Evolutionary conservation across 2,113 vertebrate genomes (phyloP).

Genomic region (Aythya baeri): DNA sequence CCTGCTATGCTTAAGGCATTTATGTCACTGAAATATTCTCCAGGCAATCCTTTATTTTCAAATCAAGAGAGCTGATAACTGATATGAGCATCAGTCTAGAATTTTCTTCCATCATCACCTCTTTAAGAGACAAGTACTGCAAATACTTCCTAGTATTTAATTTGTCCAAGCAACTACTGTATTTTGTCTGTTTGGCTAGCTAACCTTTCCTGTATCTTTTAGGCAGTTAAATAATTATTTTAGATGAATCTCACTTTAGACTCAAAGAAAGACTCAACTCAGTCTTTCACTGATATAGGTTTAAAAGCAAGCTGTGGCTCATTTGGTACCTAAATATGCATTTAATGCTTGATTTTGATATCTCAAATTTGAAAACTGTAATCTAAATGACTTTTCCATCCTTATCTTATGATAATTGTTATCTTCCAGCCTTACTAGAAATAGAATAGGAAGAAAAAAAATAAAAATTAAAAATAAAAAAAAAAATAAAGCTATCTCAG

Average conservation of each 20-base stretch:
- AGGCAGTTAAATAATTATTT: neutral
- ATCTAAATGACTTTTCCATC: neutral
- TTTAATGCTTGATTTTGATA: neutral
- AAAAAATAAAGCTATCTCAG: neutral
- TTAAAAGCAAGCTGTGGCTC: neutral
- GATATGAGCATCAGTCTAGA: neutral
- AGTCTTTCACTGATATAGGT: neutral
- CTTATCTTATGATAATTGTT: conserved; percentile 4
- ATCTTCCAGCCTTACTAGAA: neutral
- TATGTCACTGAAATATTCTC: neutral
- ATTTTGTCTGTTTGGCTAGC: rapidly evolving
- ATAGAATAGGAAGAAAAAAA: neutral
- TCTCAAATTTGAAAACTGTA: conserved; percentile 3
- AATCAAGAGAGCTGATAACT: neutral
- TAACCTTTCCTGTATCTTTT: neutral
- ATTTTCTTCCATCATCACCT: neutral
- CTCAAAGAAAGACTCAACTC: no score
- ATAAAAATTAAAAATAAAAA: no score
- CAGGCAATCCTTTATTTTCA: neutral
- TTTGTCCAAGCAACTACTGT: neutral
- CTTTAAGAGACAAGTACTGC: neutral
- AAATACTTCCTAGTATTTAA: neutral
- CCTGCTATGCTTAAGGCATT: neutral
- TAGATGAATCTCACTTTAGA: neutral
- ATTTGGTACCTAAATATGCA: neutral